Conservation (phyloP, 2,888 invertebrate genomes). For the Callyntrura sp. region DNA sequence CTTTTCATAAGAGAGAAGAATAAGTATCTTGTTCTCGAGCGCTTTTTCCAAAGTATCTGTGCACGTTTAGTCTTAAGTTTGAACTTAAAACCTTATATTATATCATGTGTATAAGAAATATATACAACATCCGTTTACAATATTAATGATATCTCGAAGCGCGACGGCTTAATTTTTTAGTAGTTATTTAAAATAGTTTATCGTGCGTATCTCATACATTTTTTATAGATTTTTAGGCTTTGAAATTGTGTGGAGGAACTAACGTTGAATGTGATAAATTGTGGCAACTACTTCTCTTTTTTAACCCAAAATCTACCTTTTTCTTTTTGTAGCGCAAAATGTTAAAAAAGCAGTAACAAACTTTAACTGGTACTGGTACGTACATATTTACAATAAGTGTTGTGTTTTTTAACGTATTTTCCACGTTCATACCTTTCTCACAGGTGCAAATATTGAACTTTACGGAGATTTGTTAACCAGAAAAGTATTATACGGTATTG, state of each 20-base stretch:
- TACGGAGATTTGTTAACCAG: no score
- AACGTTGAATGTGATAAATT: conserved; percentile 54
- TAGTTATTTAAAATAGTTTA: background rate
- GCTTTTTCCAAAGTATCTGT: conserved; percentile 62
- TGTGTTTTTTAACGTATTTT: background rate
- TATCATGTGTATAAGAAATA: background rate
- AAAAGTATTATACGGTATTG: no score
- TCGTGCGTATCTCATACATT: background rate
- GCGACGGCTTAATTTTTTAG: conserved; percentile 28
- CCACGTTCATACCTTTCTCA: background rate
- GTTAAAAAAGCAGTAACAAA: background rate
- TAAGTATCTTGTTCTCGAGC: conserved; percentile 5
- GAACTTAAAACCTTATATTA: background rate
- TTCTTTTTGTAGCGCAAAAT: no score
- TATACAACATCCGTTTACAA: background rate
- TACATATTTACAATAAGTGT: conserved; percentile 15
- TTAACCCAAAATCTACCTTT: no score
- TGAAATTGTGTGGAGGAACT: conserved; percentile 31
- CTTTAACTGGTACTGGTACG: background rate
- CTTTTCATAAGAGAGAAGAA: conserved; percentile 41
- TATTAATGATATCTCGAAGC: background rate
- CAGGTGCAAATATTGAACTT: no score
- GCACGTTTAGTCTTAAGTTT: conserved; percentile 17
- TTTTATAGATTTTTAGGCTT: conserved; percentile 26
- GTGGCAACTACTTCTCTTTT: conserved; percentile 33